Percentiles rank a stretch among this genome's conserved stretches.
Evolutionary conservation across 1,140 invertebrate genomes (phyloP).

Genomic region (Agraylea sexmaculata): DNA sequence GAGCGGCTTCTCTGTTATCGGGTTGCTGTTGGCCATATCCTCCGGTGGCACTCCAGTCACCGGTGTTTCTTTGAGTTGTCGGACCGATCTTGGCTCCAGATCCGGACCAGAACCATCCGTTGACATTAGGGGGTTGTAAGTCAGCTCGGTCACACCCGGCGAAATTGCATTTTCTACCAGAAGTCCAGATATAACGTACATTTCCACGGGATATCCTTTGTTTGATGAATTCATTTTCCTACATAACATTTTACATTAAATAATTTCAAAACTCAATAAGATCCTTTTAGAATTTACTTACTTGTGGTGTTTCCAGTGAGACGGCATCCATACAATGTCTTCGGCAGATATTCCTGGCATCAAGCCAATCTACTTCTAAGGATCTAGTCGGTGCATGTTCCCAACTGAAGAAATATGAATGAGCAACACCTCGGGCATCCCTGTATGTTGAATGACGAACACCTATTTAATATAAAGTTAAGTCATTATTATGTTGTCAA

Average conservation of each 20-base stretch:
- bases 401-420: constrained; percentile 92
- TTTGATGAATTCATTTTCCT: constrained; percentile 84
- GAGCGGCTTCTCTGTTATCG: constrained; percentile 79
- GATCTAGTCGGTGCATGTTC: constrained; percentile 73
- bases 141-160: constrained; percentile 79
- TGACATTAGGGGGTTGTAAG: constrained; percentile 75
- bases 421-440: constrained; percentile 70
- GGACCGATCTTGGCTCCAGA: constrained; percentile 80
- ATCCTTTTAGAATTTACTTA: constrained; percentile 17
- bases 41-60: constrained; percentile 79
- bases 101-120: constrained; percentile 91
- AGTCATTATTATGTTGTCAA: neutral
- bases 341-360: constrained; percentile 81
- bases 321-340: constrained; percentile 90
- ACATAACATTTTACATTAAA: constrained; percentile 14
- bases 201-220: constrained; percentile 64
- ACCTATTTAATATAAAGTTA: constrained; percentile 38
- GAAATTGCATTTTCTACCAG: constrained; percentile 84
- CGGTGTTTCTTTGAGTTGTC: constrained; percentile 73
- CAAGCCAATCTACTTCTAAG: constrained; percentile 82
- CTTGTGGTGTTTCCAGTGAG: constrained; percentile 73
- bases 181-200: constrained; percentile 77
- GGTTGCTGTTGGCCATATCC: constrained; percentile 76
- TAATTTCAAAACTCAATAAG: neutral
- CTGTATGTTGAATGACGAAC: constrained; percentile 76